Evolutionary conservation across 2,888 invertebrate species (phyloP).

Genomic region (Kryphioiulus occultus): DNA sequence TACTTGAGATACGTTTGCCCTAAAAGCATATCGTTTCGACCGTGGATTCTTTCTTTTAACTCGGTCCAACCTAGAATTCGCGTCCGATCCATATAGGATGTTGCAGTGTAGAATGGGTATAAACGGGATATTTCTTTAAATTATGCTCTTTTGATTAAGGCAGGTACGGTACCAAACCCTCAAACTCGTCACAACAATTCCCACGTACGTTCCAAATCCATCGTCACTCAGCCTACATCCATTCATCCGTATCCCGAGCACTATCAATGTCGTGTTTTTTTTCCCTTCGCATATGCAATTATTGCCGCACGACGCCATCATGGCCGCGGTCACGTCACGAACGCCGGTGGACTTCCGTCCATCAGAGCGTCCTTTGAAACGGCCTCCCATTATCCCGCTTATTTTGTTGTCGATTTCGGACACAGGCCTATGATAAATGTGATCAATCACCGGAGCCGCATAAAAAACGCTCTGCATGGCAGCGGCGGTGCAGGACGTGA

Average conservation of each 20-base stretch:
- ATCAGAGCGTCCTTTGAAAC: not conserved
- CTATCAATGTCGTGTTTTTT: not conserved
- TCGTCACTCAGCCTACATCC: not conserved
- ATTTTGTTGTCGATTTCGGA: constrained; percentile 50
- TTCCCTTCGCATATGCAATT: not conserved
- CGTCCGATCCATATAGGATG: too few species aligned
- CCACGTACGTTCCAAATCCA: not conserved
- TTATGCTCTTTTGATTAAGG: too few species aligned
- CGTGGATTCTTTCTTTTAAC: too few species aligned
- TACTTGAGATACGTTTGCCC: too few species aligned
- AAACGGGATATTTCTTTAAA: too few species aligned
- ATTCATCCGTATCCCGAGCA: not conserved
- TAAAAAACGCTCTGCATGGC: not conserved
- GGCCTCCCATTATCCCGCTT: constrained; percentile 35
- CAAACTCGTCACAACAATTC: not conserved
- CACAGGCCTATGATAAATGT: constrained; percentile 48
- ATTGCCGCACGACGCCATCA: not conserved
- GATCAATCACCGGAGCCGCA: constrained; percentile 44
- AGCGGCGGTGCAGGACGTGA: not conserved
- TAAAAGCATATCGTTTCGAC: too few species aligned
- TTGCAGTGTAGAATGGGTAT: too few species aligned
- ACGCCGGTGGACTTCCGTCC: constrained; percentile 17
- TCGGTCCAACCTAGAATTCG: too few species aligned
- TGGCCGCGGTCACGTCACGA: not conserved
- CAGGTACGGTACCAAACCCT: too few species aligned